phyloP scores from a whole-genome alignment of 1,140 invertebrate species.

The Phthorimaea operculella region DNA sequence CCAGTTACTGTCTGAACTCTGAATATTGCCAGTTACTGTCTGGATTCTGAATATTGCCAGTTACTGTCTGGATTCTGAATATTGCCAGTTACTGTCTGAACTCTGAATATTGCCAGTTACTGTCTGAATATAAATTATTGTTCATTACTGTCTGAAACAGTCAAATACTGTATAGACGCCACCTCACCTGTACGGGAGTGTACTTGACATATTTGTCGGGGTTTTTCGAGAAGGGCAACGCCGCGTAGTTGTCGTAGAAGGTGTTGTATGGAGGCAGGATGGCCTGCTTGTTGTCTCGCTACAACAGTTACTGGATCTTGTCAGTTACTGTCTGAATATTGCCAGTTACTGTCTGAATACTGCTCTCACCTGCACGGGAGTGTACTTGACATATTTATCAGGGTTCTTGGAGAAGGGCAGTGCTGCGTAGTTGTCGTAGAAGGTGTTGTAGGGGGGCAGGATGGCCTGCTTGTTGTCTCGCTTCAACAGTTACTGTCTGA shows the following conservation, averaged over 20 bases:
- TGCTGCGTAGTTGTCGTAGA: slow-evolving; percentile 78
- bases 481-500: slow-evolving; percentile 72
- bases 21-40: too few relatives aligned
- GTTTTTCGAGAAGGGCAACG: slow-evolving; percentile 90
- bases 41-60: too few relatives aligned
- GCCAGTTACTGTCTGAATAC: too few relatives aligned
- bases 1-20: too few relatives aligned
- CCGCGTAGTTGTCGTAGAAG: slow-evolving; percentile 80
- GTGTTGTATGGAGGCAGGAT: slow-evolving; percentile 86
- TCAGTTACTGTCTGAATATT: too few relatives aligned
- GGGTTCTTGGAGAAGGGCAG: slow-evolving; percentile 92
- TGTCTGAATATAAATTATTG: too few relatives aligned
- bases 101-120: too few relatives aligned
- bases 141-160: slow-evolving; percentile 6
- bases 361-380: slow-evolving; percentile 78
- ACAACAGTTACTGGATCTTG: slow-evolving; percentile 68
- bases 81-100: background rate
- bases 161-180: background rate
- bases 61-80: too few relatives aligned
- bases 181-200: slow-evolving; percentile 77
- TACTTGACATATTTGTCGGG: slow-evolving; percentile 95
- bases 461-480: slow-evolving; percentile 88
- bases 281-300: slow-evolving; percentile 86
- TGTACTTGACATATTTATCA: slow-evolving; percentile 95
- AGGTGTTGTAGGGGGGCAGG: slow-evolving; percentile 83